Conservation (phyloP, 1,140 invertebrate genomes). For the Plodia interpunctella region DNA sequence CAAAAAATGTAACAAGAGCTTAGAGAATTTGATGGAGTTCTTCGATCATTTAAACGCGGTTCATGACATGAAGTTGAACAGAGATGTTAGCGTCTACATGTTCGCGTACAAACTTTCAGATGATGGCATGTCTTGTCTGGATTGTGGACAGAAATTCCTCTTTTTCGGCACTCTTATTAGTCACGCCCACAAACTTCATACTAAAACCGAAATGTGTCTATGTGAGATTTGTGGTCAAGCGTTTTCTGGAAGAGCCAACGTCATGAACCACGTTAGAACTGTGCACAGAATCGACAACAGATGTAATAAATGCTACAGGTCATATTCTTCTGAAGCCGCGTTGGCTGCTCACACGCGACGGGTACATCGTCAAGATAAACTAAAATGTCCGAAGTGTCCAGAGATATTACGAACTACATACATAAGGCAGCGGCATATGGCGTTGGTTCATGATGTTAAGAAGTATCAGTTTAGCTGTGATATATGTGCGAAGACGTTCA, state of each 20-base stretch:
- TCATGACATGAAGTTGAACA: constrained; percentile 27
- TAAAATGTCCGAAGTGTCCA: constrained; percentile 36
- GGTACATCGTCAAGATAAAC: constrained; percentile 12
- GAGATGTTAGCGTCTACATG: constrained; percentile 23
- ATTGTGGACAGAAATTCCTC: constrained; percentile 32
- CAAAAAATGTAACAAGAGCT: constrained; percentile 25
- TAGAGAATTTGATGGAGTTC: constrained; percentile 28
- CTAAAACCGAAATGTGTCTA: constrained; percentile 27
- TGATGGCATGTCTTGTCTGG: constrained; percentile 29
- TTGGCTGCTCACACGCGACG: constrained; percentile 13
- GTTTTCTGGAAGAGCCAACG: constrained; percentile 18
- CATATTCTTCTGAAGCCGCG: constrained; percentile 11
- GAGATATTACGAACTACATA: constrained; percentile 19
- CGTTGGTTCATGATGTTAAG: constrained; percentile 22
- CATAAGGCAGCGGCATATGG: constrained; percentile 22
- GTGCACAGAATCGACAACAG: constrained; percentile 2
- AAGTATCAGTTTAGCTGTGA: constrained; percentile 19
- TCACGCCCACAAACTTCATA: constrained; percentile 39
- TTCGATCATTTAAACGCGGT: constrained; percentile 24
- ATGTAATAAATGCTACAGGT: constrained; percentile 20
- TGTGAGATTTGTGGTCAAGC: constrained; percentile 33
- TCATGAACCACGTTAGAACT: constrained; percentile 6
- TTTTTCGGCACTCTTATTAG: constrained; percentile 34
- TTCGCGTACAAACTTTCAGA: constrained; percentile 33
- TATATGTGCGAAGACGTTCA: constrained; percentile 17